Evolutionary conservation across 2,888 invertebrate genomes (phyloP).

Genomic region (Beris chalybata): DNA sequence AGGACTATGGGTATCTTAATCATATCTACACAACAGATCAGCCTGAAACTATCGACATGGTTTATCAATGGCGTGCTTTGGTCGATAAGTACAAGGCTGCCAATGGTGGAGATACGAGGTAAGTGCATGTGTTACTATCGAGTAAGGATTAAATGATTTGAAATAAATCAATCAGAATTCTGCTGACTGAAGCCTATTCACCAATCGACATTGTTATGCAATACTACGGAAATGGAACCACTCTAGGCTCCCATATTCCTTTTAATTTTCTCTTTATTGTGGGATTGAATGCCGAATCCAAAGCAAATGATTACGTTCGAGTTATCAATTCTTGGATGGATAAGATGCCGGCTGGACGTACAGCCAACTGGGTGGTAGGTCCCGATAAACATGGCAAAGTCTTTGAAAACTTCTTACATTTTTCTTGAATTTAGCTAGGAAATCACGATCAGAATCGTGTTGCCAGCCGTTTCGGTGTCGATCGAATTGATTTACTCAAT

Average conservation of each 20-base stretch:
- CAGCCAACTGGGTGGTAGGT: slow-evolving; percentile 70
- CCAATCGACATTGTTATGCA: slow-evolving; percentile 58
- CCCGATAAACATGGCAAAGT: background rate
- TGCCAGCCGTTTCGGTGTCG: slow-evolving; percentile 56
- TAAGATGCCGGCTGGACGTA: slow-evolving; percentile 59
- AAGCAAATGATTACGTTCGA: slow-evolving; percentile 59
- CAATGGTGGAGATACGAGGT: slow-evolving; percentile 48
- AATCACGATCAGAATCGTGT: slow-evolving; percentile 60
- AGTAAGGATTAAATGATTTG: no score
- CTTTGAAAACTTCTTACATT: no score
- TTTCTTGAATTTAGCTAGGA: slow-evolving; percentile 67
- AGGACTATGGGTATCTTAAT: slow-evolving; percentile 61
- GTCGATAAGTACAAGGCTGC: slow-evolving; percentile 57
- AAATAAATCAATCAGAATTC: slow-evolving; percentile 50
- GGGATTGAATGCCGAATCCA: slow-evolving; percentile 59
- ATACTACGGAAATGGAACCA: slow-evolving; percentile 62
- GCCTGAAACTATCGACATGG: slow-evolving; percentile 61
- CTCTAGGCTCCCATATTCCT: slow-evolving; percentile 62
- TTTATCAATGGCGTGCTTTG: slow-evolving; percentile 62
- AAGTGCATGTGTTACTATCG: background rate
- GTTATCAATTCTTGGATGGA: slow-evolving; percentile 62
- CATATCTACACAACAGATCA: slow-evolving; percentile 66
- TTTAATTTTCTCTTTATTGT: slow-evolving; percentile 68
- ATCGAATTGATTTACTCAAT: slow-evolving; percentile 59
- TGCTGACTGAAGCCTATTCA: slow-evolving; percentile 67